These are phyloP conservation scores for Trichogramma dendrolimi DNA, from an alignment of 2,888 invertebrate genomes.

Conservation along the genomic window DNA sequence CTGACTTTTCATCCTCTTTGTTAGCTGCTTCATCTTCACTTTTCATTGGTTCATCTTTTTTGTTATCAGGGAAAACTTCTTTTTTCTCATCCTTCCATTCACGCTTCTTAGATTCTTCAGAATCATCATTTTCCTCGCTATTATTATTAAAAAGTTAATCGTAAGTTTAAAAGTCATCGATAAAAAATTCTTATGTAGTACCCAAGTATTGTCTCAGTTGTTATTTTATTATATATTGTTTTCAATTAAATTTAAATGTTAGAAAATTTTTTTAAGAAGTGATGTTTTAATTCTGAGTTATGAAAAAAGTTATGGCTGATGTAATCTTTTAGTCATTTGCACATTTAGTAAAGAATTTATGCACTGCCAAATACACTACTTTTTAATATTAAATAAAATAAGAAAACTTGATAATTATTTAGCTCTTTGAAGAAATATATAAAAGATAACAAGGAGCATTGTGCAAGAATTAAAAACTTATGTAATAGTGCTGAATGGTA, in stretches of 20 bases:
- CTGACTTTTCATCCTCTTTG: constrained; percentile 51
- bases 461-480: constrained; percentile 23
- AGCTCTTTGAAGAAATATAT: no score
- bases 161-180: neutral
- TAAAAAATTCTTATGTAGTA: no score
- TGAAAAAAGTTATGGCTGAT: neutral
- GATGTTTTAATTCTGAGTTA: neutral
- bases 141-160: constrained; percentile 28
- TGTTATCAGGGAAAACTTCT: constrained; percentile 28
- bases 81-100: constrained; percentile 45
- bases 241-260: neutral
- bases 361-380: neutral
- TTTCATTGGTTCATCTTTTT: constrained; percentile 24
- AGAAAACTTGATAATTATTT: neutral
- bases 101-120: constrained; percentile 44
- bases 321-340: no score
- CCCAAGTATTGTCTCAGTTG: no score
- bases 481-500: constrained; percentile 21
- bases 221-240: neutral
- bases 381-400: neutral
- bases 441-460: constrained; percentile 4
- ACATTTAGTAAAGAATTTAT: no score
- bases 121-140: constrained; percentile 40
- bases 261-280: neutral
- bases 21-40: constrained; percentile 32